Base-by-base conservation (phyloP, 2,113 vertebrate genomes). In the Notothenia coriiceps region DNA sequence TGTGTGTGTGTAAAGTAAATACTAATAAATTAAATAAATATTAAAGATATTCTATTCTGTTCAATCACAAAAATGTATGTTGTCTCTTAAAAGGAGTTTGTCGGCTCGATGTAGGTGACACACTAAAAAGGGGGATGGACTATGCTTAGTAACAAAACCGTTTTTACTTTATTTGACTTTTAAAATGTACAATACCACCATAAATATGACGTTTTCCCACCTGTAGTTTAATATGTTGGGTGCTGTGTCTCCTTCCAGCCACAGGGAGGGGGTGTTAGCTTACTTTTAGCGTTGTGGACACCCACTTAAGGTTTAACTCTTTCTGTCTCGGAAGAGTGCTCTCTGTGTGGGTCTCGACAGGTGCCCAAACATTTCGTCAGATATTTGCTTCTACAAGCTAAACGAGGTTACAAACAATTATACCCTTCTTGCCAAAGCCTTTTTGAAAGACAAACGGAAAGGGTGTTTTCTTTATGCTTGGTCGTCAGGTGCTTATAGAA, bases 321-420 rank as follows among this genome's bases (percentile, higher is more conserved):
- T 35, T 75, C 20, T 5, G 20, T 15, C 52, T 65, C 60, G 51
- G 0, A 64, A 35, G 68, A 79, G 79, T 84, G 82, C 69, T 63
- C 35, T 17, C 2, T 5, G 63, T 7, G 47, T 13, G 17, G 10
- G 11, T 4, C n/a, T 4, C 17, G 62, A 63, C 80, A 33, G 15
- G n/a, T 62, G 12, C 3, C 8, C 79, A 85, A 90, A 87, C 84
- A 79, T 90, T 90, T 87, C 11, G 43, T 62, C 25, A 69, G 82
- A 63, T 57, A 35, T 59, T 86, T 66, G 47, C 43, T 60, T 67
- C 4, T 8, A 5, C 29, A 4, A 62, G 69, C 54, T 40, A 5
- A 12, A 20, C 5, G 47, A 88, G 86, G 82, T 86, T 74, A 56
- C n/a, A 0, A 14, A 47, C 8, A 22, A 17, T 1, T 5, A 3